Evolutionary conservation across 2,113 vertebrate species (phyloP).

Genomic region (Corythornis vintsioides): DNA sequence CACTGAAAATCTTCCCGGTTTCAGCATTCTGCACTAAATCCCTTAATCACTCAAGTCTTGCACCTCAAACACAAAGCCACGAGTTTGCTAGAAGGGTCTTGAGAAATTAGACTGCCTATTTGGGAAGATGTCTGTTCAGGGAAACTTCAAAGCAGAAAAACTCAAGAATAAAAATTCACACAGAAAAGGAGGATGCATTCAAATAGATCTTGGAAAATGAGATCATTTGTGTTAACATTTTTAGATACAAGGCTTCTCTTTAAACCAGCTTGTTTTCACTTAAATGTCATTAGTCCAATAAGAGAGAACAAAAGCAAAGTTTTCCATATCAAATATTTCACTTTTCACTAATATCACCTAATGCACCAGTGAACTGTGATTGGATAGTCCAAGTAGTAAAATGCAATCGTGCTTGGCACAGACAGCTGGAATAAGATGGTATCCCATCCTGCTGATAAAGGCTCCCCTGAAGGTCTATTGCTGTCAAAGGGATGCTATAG

Average conservation of each 20-base stretch:
- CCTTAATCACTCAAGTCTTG: neutral
- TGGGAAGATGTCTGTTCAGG: neutral
- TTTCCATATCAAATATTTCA: neutral
- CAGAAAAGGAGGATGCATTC: neutral
- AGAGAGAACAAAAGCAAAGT: neutral
- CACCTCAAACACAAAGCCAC: neutral
- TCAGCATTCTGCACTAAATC: neutral
- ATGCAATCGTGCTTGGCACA: neutral
- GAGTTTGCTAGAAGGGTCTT: neutral
- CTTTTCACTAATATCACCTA: neutral
- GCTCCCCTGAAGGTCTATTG: neutral
- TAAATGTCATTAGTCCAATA: neutral
- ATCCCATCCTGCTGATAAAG: neutral
- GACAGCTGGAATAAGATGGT: neutral
- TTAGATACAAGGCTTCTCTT: neutral
- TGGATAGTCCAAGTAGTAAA: neutral
- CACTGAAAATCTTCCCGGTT: neutral
- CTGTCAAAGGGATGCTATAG: neutral
- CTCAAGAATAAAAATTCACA: neutral
- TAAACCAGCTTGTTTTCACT: neutral
- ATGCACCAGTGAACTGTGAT: neutral
- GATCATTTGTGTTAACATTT: neutral
- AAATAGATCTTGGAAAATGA: neutral
- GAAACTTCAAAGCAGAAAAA: neutral
- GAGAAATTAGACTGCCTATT: neutral